phyloP scores from a whole-genome alignment of 1,140 invertebrate species.

The Drosophila albomicans region DNA sequence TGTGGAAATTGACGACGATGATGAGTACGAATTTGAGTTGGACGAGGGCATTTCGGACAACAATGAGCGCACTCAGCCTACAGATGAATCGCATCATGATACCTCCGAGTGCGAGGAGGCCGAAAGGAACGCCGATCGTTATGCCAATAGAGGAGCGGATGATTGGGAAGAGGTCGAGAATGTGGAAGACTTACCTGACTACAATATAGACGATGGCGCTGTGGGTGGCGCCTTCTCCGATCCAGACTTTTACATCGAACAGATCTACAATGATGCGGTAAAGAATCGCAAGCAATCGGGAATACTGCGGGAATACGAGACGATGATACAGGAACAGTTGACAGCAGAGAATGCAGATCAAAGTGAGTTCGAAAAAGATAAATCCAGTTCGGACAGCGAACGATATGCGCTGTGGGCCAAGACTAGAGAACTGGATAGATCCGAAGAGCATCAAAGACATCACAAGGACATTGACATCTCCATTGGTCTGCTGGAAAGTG shows the following conservation, averaged over 20 bases:
- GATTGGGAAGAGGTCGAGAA: conserved; percentile 78
- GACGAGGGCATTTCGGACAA: conserved; percentile 82
- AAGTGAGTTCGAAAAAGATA: conserved; percentile 69
- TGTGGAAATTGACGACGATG: conserved; percentile 78
- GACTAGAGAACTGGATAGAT: conserved; percentile 54
- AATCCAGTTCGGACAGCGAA: conserved; percentile 66
- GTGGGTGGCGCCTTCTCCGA: conserved; percentile 73
- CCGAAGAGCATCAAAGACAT: conserved; percentile 37
- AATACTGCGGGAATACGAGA: conserved; percentile 75
- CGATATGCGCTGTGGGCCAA: conserved; percentile 71
- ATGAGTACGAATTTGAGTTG: conserved; percentile 72
- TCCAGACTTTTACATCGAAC: conserved; percentile 79
- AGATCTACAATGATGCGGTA: conserved; percentile 81
- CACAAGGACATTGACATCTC: conserved; percentile 54
- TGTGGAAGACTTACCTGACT: conserved; percentile 60
- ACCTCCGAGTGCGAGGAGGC: conserved; percentile 82
- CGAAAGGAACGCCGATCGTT: conserved; percentile 77
- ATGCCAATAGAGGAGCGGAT: conserved; percentile 69
- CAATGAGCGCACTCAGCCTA: conserved; percentile 77
- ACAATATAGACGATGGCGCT: conserved; percentile 67
- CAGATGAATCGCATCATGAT: conserved; percentile 81
- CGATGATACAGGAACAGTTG: conserved; percentile 74
- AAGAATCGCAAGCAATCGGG: conserved; percentile 80
- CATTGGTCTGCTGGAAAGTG: conserved; percentile 60
- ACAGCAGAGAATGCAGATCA: conserved; percentile 44